phyloP scores from a whole-genome alignment of 2,797 vertebrate genomes.

The Sus cebifrons region DNA sequence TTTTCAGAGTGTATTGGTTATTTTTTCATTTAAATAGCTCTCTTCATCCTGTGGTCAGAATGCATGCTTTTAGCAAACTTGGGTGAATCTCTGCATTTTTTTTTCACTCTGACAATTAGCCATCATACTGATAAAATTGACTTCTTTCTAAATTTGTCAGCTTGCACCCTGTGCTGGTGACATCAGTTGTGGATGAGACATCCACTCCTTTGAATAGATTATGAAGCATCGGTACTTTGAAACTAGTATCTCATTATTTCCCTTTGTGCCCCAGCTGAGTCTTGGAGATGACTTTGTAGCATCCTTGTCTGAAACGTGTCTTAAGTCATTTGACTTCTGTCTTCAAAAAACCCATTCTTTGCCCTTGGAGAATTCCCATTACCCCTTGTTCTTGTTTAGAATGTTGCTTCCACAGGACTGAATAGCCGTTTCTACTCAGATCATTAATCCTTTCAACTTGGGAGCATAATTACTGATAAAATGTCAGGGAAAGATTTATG shows the following conservation, averaged over 20 bases:
- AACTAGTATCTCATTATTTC: not conserved
- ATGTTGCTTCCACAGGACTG: not conserved
- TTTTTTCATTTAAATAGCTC: not conserved
- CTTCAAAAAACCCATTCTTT: not conserved
- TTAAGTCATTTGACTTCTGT: conserved; percentile 12
- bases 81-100: not conserved
- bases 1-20: not conserved
- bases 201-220: not conserved
- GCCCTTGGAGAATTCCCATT: not conserved
- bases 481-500: conserved; percentile 37
- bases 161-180: not conserved
- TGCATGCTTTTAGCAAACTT: not conserved
- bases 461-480: not conserved
- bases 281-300: not conserved
- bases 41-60: not conserved
- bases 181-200: not conserved
- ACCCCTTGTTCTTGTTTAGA: not conserved
- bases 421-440: not conserved
- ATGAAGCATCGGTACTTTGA: not conserved
- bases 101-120: not conserved
- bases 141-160: not conserved
- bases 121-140: not conserved
- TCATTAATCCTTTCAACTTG: conserved; percentile 1
- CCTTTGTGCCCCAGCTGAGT: not conserved
- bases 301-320: conserved; percentile 21